Base-by-base conservation (phyloP, 2,888 invertebrate species). In the Drosophila picticornis region DNA sequence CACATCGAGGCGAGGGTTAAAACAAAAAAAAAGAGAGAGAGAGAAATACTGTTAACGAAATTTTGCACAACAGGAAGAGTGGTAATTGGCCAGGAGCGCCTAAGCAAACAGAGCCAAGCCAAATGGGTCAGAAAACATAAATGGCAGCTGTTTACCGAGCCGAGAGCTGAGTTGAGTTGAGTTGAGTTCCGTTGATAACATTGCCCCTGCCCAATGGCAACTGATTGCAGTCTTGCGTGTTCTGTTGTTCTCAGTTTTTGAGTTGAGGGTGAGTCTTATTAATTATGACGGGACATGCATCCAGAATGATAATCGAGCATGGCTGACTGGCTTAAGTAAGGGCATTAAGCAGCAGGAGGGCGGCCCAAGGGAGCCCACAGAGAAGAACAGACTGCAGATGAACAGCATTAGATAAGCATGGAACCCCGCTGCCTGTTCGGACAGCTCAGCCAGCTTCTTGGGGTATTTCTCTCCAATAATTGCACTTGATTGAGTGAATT, bases 241-340 rank as follows among this genome's bases (percentile, higher is more conserved):
- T 72, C 32, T 27, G 31, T 48, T 25, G 59, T n/a, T 40, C 52
- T 22, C 25, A 4, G 53, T 38, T 46, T 46, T 53, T 31, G 48
- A n/a, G 40, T 62, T 53, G 66, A 76, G 82, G 80, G 81, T 70
- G 87, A 84, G 78, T 59, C 84, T 80, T 87, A 87, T 84, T 84
- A 84, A 84, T 84, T 84, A 84, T 84, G 84, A 80, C 82, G 84
- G 83, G 60, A 73, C 84, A 80, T 84, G 87, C 78, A 78, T 82
- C 84, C 87, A 82, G 78, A 84, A 84, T 76, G 78, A 82, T 65
- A 68, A 77, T 71, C 72, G 68, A 48, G 36, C 77, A 32, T 32
- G 55, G 60, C 79, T 40, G 53, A 43, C 64, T 66, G 66, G 57
- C 67, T 22, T 16, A 56, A 38, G 34, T 38, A 27, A n/a, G 38